Evolutionary conservation across 2,888 invertebrate species (phyloP).

Genomic region (Endotricha flammealis): DNA sequence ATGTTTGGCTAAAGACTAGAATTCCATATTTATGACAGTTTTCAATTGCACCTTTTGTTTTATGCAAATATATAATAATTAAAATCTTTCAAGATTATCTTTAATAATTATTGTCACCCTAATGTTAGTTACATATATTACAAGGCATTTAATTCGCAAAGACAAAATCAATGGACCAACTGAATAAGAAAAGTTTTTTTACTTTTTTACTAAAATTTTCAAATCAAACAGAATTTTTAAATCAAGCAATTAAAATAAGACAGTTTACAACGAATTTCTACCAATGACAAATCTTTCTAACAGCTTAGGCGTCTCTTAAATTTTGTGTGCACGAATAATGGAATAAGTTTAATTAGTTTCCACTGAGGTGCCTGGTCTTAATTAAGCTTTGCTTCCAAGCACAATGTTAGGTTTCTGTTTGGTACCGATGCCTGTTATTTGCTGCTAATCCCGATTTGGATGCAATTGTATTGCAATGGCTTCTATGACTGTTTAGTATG

Average conservation of each 20-base stretch:
- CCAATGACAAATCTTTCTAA: slow-evolving; percentile 36
- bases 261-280: too few species aligned
- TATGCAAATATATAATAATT: slow-evolving; percentile 1
- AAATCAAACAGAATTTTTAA: too few species aligned
- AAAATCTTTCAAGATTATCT: neutral
- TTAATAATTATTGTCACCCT: too few species aligned
- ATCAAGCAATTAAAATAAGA: too few species aligned
- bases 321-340: slow-evolving; percentile 64
- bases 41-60: slow-evolving; percentile 6
- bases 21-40: slow-evolving; percentile 2
- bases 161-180: too few species aligned
- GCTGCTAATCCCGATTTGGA: slow-evolving; percentile 8
- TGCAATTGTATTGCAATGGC: slow-evolving; percentile 3
- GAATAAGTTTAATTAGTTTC: slow-evolving; percentile 72
- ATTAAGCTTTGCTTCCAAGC: slow-evolving; percentile 60
- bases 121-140: too few species aligned
- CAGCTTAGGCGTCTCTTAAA: slow-evolving; percentile 49
- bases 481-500: slow-evolving; percentile 7
- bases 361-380: slow-evolving; percentile 58
- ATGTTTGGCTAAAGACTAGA: slow-evolving; percentile 1
- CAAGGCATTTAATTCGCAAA: too few species aligned
- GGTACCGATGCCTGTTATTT: slow-evolving; percentile 27
- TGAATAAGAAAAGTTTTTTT: too few species aligned
- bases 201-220: too few species aligned
- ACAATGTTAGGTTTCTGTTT: slow-evolving; percentile 45